Base-by-base conservation (phyloP, 2,113 vertebrate genomes). In the Glareola pratincola region DNA sequence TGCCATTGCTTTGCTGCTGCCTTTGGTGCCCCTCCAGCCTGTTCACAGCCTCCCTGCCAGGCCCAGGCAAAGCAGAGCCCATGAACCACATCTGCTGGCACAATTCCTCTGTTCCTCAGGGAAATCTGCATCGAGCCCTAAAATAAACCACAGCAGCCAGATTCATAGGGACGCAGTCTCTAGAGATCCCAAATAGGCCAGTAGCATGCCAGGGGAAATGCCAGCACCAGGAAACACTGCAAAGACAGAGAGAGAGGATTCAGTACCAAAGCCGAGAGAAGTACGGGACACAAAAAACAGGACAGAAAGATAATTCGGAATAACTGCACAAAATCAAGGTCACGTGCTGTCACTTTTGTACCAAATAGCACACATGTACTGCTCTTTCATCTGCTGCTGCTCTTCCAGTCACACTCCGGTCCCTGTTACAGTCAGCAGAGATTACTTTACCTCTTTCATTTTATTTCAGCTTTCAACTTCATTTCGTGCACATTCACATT, bases 111-210 rank as follows among this genome's bases (percentile, higher is more conserved):
- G 8, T 14, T 86, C 72, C 51, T 34, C 13, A 3, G 81, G 64
- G 82, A 80, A 73, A 83, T 43, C 50, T 41, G 59, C 0, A 0
- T 20, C 0, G 0, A 68, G 59, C 1, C 4, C 87, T 43, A 32
- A 91, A 82, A 93, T 60, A 83, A 71, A 71, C 43, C 82, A 19
- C 60, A 81, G 88, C 48, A 83, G 68, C 30, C 68, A 85, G 47
- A 71, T 34, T 67, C 8, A 9, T 15, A 39, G 56, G 32, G 51
- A 88, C 6, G 4, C 26, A 37, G 34, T 9, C 74, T 71, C 82
- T 16, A 15, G 85, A 68, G 74, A 74, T 14, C 63, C 30, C 82
- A 83, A 77, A 50, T 1, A 67, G 63, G 85, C 53, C 94, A 88
- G 74, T 3, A 24, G 79, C 37, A 71, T 50, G 14, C 30, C 69